phyloP scores from a whole-genome alignment of 2,113 vertebrate genomes.

The Odocoileus hemionus region DNA sequence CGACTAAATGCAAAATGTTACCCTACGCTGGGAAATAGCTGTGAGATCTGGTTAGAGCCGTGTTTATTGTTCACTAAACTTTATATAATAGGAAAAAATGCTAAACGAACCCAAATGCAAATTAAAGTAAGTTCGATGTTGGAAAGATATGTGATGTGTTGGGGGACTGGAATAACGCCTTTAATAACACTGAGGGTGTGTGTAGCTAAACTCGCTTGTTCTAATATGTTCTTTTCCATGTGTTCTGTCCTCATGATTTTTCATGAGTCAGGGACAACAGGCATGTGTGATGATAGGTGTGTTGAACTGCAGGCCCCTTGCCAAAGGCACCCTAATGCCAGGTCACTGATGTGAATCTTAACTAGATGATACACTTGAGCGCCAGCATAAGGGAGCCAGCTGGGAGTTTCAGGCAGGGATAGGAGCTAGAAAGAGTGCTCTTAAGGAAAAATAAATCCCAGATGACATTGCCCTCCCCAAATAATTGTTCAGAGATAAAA shows the following conservation, averaged over 20 bases:
- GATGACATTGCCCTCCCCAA: neutral
- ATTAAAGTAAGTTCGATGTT: slow-evolving; percentile 60
- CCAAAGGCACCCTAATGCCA: slow-evolving; percentile 38
- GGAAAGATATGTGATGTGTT: slow-evolving; percentile 14
- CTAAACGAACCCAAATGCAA: slow-evolving; percentile 66
- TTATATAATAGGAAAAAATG: slow-evolving; percentile 59
- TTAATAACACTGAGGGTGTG: neutral
- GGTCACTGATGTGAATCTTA: slow-evolving; percentile 48
- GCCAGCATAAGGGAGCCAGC: slow-evolving; percentile 33
- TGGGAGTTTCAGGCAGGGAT: neutral
- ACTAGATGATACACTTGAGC: slow-evolving; percentile 53
- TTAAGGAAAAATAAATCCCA: neutral
- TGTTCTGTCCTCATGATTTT: neutral
- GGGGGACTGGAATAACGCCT: neutral
- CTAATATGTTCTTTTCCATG: neutral
- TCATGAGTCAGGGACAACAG: slow-evolving; percentile 39
- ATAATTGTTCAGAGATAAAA: slow-evolving; percentile 3
- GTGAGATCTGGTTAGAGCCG: slow-evolving; percentile 60
- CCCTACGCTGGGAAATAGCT: slow-evolving; percentile 68
- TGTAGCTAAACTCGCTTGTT: neutral
- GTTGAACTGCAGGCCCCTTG: slow-evolving; percentile 53
- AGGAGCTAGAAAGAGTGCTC: neutral
- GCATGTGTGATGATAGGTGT: slow-evolving; percentile 49
- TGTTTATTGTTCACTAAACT: slow-evolving; percentile 67
- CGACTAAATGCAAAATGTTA: slow-evolving; percentile 59